A percentile compares a stretch with the other conserved stretches of the same genome.
phyloP scores from a whole-genome alignment of 2,888 invertebrate genomes.

The Crioceris asparagi region DNA sequence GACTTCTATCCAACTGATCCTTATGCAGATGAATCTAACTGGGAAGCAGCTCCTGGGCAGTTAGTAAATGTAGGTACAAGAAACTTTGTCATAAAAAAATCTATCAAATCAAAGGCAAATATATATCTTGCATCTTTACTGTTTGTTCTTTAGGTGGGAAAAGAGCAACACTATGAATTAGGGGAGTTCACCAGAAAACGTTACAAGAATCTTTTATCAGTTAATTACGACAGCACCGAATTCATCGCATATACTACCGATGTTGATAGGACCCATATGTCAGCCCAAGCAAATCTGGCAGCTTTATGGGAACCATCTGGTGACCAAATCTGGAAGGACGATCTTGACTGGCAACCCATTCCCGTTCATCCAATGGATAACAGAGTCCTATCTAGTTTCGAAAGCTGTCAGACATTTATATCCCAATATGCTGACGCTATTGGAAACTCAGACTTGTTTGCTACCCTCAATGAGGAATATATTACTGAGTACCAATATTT shows the following conservation, averaged over 20 bases:
- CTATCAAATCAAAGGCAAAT: too few relatives aligned
- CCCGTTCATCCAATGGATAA: slow-evolving; percentile 53
- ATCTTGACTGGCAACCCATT: slow-evolving; percentile 59
- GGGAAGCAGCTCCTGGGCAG: slow-evolving; percentile 2
- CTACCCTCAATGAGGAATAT: slow-evolving; percentile 43
- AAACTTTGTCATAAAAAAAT: too few relatives aligned
- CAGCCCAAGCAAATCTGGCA: slow-evolving; percentile 65
- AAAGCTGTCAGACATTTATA: slow-evolving; percentile 1
- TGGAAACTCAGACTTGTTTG: slow-evolving; percentile 15
- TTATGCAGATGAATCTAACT: slow-evolving; percentile 4
- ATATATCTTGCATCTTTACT: not conserved
- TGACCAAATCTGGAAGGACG: slow-evolving; percentile 45
- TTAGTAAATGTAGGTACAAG: slow-evolving; percentile 7
- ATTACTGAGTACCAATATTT: slow-evolving; percentile 38
- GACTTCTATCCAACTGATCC: slow-evolving; percentile 6
- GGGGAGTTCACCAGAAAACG: slow-evolving; percentile 61
- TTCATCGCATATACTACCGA: slow-evolving; percentile 59
- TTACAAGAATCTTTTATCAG: slow-evolving; percentile 48
- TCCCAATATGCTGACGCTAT: slow-evolving; percentile 4
- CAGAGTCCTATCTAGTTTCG: slow-evolving; percentile 25
- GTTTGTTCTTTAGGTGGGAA: slow-evolving; percentile 39
- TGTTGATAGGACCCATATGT: slow-evolving; percentile 76
- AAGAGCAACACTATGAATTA: slow-evolving; percentile 56
- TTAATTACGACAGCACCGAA: slow-evolving; percentile 41
- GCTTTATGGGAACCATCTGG: slow-evolving; percentile 54